Base-by-base conservation (phyloP, 2,797 vertebrate genomes). In the Gadopsis bispinosus region DNA sequence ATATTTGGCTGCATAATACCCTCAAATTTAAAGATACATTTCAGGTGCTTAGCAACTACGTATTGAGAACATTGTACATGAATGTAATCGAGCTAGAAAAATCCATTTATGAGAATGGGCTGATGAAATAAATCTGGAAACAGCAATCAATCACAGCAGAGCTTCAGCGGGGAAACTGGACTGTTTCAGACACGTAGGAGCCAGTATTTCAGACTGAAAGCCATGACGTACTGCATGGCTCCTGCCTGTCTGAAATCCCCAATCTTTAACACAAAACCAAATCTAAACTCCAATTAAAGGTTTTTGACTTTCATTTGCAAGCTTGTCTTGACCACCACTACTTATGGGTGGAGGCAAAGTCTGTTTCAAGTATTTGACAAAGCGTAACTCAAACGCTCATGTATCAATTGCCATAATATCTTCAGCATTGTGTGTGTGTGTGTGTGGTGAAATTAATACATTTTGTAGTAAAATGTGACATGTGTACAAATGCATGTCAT, bases 171-270 rank as follows among this genome's bases (percentile, higher is more conserved):
- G 91, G 91, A 92, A 93, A 93, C 88, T 90, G 93, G 90, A 94
- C 88, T 56, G 83, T 91, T 93, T 94, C 94, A 95, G 94, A 95
- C 92, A 81, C 84, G 63, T 91, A 91, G 95, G 95, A 95, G 95
- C 94, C 93, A 95, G 92, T 63, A 69, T 89, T 93, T 92, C 90
- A 92, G 91, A 89, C 93, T 84, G 41, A 74, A 55, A 93, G 90
- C 92, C 92, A 94, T 94, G 92, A 92, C 90, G 91, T 90, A 92
- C 91, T 90, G 85, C 89, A 63, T 37, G 94, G 94, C 94, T 95
- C 95, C 95, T 91, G 92, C 90, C 90, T 93, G 95, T 95, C 94
- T 95, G 93, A 95, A 93, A 95, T 91, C 89, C 91, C 79, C 88
- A 84, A 94, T 94, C 92, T 95, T 93, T 77, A 90, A 91, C 91